Conservation (phyloP, 2,888 invertebrate genomes). For the Meta bourneti region DNA sequence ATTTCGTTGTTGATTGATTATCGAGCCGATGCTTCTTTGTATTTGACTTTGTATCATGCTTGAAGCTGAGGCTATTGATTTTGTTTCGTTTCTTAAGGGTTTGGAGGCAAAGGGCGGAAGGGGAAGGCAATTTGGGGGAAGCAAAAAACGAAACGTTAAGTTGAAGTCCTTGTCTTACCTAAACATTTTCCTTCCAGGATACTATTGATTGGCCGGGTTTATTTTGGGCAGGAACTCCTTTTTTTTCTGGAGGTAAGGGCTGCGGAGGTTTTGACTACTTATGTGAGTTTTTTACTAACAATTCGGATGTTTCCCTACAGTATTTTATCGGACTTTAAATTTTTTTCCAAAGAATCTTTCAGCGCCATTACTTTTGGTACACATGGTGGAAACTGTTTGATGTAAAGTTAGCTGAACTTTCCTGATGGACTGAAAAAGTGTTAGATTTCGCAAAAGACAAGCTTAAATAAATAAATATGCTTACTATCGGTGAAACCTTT, state of each 20-base stretch:
- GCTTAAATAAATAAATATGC: too few relatives aligned
- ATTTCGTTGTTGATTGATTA: conserved; percentile 59
- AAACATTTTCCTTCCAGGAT: conserved; percentile 52
- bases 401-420: too few relatives aligned
- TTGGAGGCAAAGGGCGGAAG: conserved; percentile 9
- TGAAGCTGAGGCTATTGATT: conserved; percentile 54
- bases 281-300: background rate
- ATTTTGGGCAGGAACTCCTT: background rate
- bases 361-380: too few relatives aligned
- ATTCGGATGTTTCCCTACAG: background rate
- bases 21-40: conserved; percentile 49
- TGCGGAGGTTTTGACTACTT: conserved; percentile 30
- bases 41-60: conserved; percentile 54
- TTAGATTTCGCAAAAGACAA: too few relatives aligned
- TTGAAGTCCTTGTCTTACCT: conserved; percentile 66
- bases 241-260: conserved; percentile 13
- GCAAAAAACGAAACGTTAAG: conserved; percentile 48
- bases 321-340: background rate
- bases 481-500: too few relatives aligned
- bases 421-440: too few relatives aligned
- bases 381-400: too few relatives aligned
- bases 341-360: background rate
- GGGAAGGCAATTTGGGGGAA: conserved; percentile 40
- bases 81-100: conserved; percentile 44
- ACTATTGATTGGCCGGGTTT: conserved; percentile 42